Percentiles rank a stretch among this genome's conserved stretches.
These are phyloP conservation scores for Drosophila phalerata DNA, from an alignment of 2,888 invertebrate species.

Conservation along the genomic window DNA sequence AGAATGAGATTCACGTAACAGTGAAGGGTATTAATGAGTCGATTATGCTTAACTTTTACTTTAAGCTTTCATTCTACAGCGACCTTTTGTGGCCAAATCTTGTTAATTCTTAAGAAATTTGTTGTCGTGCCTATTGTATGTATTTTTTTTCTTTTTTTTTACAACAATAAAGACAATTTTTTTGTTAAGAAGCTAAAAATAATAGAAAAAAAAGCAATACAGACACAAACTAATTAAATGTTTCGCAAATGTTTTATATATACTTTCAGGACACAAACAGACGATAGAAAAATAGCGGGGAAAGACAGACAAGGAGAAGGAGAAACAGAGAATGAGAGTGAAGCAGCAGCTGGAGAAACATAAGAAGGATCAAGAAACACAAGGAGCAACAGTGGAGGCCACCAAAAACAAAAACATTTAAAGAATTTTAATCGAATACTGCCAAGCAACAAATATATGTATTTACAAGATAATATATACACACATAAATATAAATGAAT, in stretches of 20 bases:
- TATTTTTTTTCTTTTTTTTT: background rate
- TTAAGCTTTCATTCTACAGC: constrained; percentile 2
- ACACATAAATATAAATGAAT: constrained; percentile 27
- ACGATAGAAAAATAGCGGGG: background rate
- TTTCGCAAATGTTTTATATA: constrained; percentile 35
- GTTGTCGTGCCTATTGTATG: constrained; percentile 15
- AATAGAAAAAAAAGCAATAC: background rate
- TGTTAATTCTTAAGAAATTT: constrained; percentile 37
- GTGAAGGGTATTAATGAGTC: constrained; percentile 12
- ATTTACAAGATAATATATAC: constrained; percentile 51
- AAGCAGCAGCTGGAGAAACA: constrained; percentile 17
- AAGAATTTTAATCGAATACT: constrained; percentile 79
- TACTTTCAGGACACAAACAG: constrained; percentile 31
- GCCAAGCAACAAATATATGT: constrained; percentile 74
- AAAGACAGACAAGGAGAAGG: background rate
- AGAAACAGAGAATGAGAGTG: constrained; percentile 28
- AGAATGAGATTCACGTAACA: background rate
- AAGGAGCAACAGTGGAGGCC: constrained; percentile 17
- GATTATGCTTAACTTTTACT: background rate
- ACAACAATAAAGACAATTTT: constrained; percentile 31
- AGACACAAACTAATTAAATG: constrained; percentile 38
- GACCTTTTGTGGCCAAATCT: constrained; percentile 48
- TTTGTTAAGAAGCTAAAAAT: constrained; percentile 16
- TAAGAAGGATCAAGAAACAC: background rate
- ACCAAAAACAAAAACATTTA: constrained; percentile 53